A percentile compares a stretch with the other conserved stretches of the same genome.
Conservation (phyloP, 2,113 vertebrate genomes). For the Azemiops feae region DNA sequence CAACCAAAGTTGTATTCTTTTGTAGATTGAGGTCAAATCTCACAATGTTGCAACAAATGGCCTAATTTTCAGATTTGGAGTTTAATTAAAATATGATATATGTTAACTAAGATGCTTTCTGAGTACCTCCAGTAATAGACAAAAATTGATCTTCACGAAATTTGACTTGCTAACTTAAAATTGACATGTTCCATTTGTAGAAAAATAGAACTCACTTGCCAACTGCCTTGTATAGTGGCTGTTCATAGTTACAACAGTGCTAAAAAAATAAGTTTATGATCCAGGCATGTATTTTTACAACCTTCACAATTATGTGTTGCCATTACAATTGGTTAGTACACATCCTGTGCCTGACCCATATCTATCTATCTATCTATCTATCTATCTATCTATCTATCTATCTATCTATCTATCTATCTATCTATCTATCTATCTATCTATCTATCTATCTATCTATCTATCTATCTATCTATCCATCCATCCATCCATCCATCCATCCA, state of each 20-base stretch:
- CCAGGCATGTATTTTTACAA: neutral
- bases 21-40: neutral
- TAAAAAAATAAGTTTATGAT: neutral
- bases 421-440: no score
- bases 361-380: neutral
- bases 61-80: neutral
- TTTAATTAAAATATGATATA: neutral
- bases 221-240: neutral
- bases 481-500: no score
- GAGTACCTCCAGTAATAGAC: neutral
- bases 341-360: neutral
- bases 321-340: neutral
- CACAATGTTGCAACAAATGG: neutral
- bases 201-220: neutral
- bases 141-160: neutral
- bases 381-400: no score
- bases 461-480: no score
- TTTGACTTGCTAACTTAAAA: neutral
- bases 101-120: neutral
- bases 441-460: no score
- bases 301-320: neutral
- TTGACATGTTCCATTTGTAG: neutral
- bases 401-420: no score
- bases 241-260: neutral
- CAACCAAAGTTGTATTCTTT: neutral